Evolutionary conservation across 2,888 invertebrate species (phyloP).

Genomic region (Auanema freiburgensis): DNA sequence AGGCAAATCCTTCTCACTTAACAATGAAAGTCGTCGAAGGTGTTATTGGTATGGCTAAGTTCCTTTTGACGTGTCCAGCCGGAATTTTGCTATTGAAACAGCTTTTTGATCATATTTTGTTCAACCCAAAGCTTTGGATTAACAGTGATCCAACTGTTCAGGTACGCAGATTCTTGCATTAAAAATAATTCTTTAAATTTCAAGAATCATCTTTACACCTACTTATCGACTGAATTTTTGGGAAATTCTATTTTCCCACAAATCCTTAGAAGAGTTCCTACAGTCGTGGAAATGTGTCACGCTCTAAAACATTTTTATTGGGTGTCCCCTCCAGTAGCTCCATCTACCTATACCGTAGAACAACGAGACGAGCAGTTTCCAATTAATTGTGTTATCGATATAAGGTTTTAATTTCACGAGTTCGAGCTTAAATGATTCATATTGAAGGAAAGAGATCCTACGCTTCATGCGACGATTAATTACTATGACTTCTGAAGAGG

Average conservation of each 20-base stretch:
- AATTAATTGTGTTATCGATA: background rate
- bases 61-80: constrained; percentile 49
- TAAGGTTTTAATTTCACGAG: background rate
- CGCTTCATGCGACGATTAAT: constrained; percentile 72
- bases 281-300: constrained; percentile 89
- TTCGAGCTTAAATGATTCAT: too few relatives aligned
- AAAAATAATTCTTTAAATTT: background rate
- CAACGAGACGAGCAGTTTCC: constrained; percentile 76
- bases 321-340: constrained; percentile 88
- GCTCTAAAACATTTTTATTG: constrained; percentile 99
- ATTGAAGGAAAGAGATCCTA: constrained; percentile 82
- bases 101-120: constrained; percentile 96
- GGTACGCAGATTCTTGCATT: constrained; percentile 69
- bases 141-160: constrained; percentile 82
- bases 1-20: constrained; percentile 50
- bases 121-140: constrained; percentile 99
- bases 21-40: constrained; percentile 56
- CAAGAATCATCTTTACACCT: constrained; percentile 78
- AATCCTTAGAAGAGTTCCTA: constrained; percentile 81
- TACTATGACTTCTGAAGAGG: constrained; percentile 35
- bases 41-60: constrained; percentile 65
- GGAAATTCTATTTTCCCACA: constrained; percentile 81
- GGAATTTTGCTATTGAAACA: constrained; percentile 71
- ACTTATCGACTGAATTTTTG: constrained; percentile 96
- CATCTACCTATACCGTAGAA: constrained; percentile 31